Percentiles rank a stretch among this genome's conserved stretches.
phyloP scores from a whole-genome alignment of 2,888 invertebrate genomes.

The Morinoia aosen region DNA sequence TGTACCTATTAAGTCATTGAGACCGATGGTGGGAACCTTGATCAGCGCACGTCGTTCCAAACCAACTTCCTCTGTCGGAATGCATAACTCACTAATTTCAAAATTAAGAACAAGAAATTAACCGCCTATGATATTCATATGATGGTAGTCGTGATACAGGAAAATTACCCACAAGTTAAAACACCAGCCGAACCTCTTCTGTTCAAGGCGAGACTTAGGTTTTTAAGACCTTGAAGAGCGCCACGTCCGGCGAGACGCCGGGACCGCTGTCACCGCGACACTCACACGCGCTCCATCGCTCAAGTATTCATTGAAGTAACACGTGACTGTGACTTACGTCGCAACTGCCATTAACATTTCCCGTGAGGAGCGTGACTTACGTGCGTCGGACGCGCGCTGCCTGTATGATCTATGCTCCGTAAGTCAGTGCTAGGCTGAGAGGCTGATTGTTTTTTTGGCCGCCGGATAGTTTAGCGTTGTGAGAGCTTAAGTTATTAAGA shows the following conservation, averaged over 20 bases:
- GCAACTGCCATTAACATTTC: neutral
- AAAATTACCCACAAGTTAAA: no score
- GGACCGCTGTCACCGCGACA: neutral
- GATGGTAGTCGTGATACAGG: no score
- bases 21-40: no score
- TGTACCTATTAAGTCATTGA: neutral
- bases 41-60: no score
- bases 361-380: neutral
- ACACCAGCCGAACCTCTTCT: no score
- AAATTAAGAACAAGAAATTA: no score
- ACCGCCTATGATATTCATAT: no score
- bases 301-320: neutral
- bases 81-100: no score
- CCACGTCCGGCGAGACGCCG: neutral
- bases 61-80: no score
- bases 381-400: neutral
- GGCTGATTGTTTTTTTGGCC: neutral
- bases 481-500: constrained; percentile 15
- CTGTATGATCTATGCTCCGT: neutral
- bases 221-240: neutral
- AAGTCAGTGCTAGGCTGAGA: neutral
- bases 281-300: neutral
- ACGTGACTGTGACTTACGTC: constrained; percentile 1
- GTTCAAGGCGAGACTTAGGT: no score
- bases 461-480: neutral